Evolutionary conservation across 2,888 invertebrate species (phyloP), one percentile per base, ranked within the genome.

Genomic region (Hyposoter didymator): DNA sequence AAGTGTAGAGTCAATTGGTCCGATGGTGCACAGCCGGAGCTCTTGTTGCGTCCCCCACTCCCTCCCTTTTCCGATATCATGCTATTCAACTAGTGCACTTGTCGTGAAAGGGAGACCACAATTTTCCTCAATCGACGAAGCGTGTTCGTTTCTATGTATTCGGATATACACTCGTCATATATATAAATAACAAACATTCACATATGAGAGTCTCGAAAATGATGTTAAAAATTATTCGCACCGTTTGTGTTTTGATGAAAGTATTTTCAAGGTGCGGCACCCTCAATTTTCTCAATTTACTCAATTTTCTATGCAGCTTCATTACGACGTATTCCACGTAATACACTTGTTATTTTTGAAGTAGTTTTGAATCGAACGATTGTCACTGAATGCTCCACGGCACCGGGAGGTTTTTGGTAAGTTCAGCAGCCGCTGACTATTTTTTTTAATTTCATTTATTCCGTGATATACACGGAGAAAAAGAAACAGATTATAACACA

Each of bases 1-100:
- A 73, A 47, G 84, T 74, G 73, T 28, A 47, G 67, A 78, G 69
- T 28, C 64, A 84, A 84, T 84, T 80, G 80, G 76, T 76, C 66
- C 72, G 49, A 22, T 52, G 69, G 74, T 55, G 84, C 62, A 39
- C 52, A 80, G 55, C 64, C 47, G 67, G 75, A 64, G 64, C 47
- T 59, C 43, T 69, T 59, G 78, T 81, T 78, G 52, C 67, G 28
- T 45, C 32, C 45, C 28, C 22, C 28, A 6, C 39, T 43, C 76
- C 64, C 10, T 59, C 55, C 1, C 7, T 32, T 52, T 32, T 45
- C 39, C 55, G 22, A 45, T 59, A 55, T 67, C 55, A 67, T 69
- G 52, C 43, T 67, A 66, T 52, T 59, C 47, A 64, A 47, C 67
- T 22, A 43, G 8, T 80, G 55, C 59, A 80, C 78, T 82, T 67